These are phyloP conservation scores for Xanthostigma xanthostigma DNA, from an alignment of 2,888 invertebrate species.

Conservation along the genomic window DNA sequence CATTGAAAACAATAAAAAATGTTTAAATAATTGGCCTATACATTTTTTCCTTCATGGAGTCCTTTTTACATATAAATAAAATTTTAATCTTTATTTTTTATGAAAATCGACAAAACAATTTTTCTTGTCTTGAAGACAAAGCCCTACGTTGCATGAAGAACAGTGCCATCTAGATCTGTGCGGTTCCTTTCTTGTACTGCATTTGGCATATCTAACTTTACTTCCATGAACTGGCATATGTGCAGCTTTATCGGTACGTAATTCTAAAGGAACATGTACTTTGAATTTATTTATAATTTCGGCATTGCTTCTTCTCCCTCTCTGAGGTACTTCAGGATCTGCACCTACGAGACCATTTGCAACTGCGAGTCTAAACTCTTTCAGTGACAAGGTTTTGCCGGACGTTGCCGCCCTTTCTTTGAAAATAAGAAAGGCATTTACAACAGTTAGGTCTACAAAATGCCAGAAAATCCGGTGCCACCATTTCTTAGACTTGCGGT, in stretches of 20 bases:
- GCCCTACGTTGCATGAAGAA: background rate
- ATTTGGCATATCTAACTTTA: conserved; percentile 11
- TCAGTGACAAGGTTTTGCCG: conserved; percentile 5
- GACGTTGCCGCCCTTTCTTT: background rate
- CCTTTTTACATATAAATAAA: no score
- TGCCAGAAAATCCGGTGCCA: conserved; percentile 18
- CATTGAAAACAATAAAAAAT: no score
- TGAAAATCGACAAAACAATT: background rate
- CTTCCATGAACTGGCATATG: conserved; percentile 12
- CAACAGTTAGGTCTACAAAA: conserved; percentile 17
- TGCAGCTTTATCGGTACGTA: conserved; percentile 9
- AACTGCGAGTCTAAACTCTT: conserved; percentile 10
- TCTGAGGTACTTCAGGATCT: background rate
- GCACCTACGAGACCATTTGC: conserved; percentile 8
- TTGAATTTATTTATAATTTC: conserved; percentile 7
- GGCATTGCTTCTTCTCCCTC: conserved; percentile 2
- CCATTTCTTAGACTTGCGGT: conserved; percentile 20
- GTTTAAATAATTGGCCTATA: no score
- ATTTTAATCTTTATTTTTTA: background rate
- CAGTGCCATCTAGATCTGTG: background rate
- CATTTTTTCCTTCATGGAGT: no score
- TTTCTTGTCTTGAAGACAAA: background rate
- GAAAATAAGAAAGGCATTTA: conserved; percentile 13
- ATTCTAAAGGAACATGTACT: conserved; percentile 9
- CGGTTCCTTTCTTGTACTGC: background rate